A percentile compares a stretch with the other conserved stretches of the same genome.
These are phyloP conservation scores for Engraulis encrasicolus DNA, from an alignment of 2,113 vertebrate species.

Conservation along the genomic window DNA sequence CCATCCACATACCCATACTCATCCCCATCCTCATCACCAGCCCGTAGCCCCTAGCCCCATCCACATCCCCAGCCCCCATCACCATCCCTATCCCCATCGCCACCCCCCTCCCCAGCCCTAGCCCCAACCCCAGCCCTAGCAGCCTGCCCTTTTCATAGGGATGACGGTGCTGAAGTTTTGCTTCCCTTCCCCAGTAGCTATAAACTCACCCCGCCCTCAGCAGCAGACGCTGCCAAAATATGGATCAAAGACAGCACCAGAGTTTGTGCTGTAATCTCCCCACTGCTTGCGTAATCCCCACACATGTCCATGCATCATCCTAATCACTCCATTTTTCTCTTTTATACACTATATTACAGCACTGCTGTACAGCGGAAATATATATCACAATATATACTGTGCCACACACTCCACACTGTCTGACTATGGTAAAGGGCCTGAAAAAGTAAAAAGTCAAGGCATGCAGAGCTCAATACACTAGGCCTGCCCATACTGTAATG, in stretches of 20 bases:
- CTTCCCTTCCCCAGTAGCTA: not conserved
- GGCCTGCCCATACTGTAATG: too few species aligned
- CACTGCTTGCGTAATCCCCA: not conserved
- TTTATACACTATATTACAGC: not conserved
- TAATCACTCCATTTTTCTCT: slow-evolving; percentile 6
- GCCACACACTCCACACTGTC: not conserved
- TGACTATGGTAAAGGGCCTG: not conserved
- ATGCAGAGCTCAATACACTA: too few species aligned
- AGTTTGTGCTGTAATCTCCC: not conserved
- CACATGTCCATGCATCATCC: not conserved
- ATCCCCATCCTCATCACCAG: too few species aligned
- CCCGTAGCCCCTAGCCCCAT: too few species aligned
- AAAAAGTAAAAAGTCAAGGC: not conserved
- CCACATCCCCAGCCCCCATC: too few species aligned
- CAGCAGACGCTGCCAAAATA: not conserved
- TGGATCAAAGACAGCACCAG: not conserved
- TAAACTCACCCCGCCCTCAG: not conserved
- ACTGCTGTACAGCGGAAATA: not conserved
- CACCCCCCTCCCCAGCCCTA: too few species aligned
- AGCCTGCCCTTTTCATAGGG: not conserved
- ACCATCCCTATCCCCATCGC: too few species aligned
- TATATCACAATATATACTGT: too few species aligned
- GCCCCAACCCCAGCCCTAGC: not conserved
- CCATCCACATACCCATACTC: too few species aligned
- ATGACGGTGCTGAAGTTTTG: not conserved